Conservation (phyloP, 2,113 vertebrate species). For the Myiagra hebetior region DNA sequence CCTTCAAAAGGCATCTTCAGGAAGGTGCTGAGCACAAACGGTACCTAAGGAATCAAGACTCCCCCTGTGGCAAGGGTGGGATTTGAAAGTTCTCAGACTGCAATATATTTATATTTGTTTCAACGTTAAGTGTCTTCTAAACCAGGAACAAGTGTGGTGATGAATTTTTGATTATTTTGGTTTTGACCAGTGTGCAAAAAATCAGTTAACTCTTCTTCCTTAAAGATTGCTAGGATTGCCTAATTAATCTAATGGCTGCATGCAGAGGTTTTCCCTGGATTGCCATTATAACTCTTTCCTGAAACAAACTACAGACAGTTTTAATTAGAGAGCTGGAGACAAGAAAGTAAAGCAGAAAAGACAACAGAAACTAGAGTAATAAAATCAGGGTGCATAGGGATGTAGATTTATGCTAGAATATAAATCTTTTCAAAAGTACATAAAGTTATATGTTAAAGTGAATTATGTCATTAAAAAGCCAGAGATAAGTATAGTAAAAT, state of each 20-base stretch:
- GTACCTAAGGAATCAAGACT: not conserved
- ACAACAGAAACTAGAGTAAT: not conserved
- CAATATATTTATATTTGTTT: not conserved
- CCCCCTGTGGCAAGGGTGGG: not conserved
- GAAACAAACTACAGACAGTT: not conserved
- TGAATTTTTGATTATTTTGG: not conserved
- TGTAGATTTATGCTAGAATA: not conserved
- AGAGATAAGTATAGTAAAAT: not conserved
- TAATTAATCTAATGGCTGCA: not conserved
- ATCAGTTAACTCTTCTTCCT: not conserved
- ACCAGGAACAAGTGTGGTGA: not conserved
- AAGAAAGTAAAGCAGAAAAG: not conserved
- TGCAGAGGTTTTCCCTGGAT: not conserved
- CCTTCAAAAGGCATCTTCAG: not conserved
- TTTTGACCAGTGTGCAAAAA: not conserved
- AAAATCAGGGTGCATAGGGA: not conserved
- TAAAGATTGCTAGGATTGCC: not conserved
- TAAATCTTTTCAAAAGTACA: not conserved
- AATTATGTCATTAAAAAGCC: not conserved
- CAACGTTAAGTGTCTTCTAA: rapidly evolving
- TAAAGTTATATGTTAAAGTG: not conserved
- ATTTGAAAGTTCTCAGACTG: not conserved
- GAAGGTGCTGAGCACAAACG: not conserved
- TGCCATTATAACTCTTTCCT: not conserved
- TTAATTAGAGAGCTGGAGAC: not conserved